phyloP scores from a whole-genome alignment of 2,113 vertebrate species.

The Paraplagusia blochii region DNA sequence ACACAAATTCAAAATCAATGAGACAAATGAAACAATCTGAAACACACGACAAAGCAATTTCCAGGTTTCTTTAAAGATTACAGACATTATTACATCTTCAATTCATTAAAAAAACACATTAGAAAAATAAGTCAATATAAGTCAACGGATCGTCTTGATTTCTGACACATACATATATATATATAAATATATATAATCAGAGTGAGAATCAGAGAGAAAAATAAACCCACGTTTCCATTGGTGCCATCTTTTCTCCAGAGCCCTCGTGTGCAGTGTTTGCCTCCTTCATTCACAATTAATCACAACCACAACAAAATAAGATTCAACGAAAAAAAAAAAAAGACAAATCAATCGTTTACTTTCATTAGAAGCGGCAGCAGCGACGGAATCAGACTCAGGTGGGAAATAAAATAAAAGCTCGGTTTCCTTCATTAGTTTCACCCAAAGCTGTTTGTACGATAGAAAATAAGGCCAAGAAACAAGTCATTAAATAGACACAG shows the following conservation, averaged over 20 bases:
- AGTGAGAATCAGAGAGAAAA: constrained; percentile 5
- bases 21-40: too few relatives aligned
- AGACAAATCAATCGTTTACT: constrained; percentile 3
- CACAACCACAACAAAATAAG: constrained; percentile 5
- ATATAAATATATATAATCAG: constrained; percentile 6
- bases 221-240: constrained; percentile 14
- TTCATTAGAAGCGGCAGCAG: constrained; percentile 10
- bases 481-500: constrained; percentile 43
- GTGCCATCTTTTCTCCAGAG: not conserved
- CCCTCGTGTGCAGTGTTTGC: constrained; percentile 21
- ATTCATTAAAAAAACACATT: constrained; percentile 25
- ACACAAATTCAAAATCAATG: too few relatives aligned
- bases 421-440: constrained; percentile 54
- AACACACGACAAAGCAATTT: constrained; percentile 32
- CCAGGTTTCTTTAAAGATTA: constrained; percentile 36
- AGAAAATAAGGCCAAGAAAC: constrained; percentile 32
- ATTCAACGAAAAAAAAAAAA: constrained; percentile 20
- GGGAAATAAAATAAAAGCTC: constrained; percentile 49
- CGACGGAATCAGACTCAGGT: constrained; percentile 1
- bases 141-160: constrained; percentile 24
- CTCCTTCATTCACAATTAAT: constrained; percentile 64
- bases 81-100: constrained; percentile 37
- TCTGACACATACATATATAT: constrained; percentile 1
- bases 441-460: constrained; percentile 33
- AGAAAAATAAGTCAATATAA: constrained; percentile 26